A percentile compares a stretch with the other conserved stretches of the same genome.
Conservation (phyloP, 2,113 vertebrate species). For the Corvus moneduloides region DNA sequence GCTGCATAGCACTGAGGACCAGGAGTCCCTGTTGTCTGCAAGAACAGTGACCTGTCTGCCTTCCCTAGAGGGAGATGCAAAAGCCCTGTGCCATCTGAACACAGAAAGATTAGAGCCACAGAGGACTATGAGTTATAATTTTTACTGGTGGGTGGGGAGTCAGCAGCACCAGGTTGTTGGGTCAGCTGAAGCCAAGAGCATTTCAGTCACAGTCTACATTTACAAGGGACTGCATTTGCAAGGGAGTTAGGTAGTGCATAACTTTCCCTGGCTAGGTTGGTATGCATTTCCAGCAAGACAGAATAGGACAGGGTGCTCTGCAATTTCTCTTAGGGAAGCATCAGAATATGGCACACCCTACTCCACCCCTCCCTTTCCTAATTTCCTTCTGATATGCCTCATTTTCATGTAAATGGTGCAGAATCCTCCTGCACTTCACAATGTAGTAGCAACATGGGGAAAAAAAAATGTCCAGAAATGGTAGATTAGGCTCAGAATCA, state of each 20-base stretch:
- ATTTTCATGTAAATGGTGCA: neutral
- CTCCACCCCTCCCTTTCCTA: neutral
- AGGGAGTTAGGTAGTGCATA: neutral
- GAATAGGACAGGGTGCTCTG: neutral
- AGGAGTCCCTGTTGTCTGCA: neutral
- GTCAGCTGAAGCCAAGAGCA: neutral
- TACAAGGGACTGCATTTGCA: neutral
- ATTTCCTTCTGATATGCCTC: neutral
- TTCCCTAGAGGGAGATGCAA: neutral
- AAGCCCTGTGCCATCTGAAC: neutral
- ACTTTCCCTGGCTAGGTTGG: neutral
- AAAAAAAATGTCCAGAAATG: neutral
- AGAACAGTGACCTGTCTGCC: neutral
- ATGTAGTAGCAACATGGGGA: neutral
- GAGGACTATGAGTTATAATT: neutral
- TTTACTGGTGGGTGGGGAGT: neutral
- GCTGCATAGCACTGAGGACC: neutral
- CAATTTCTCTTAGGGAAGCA: neutral
- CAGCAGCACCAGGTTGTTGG: neutral
- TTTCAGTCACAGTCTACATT: neutral
- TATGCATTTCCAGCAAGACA: neutral
- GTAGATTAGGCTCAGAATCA: conserved; percentile 2
- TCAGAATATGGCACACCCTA: neutral
- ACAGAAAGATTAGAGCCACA: neutral
- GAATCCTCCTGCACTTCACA: neutral